phyloP scores from a whole-genome alignment of 2,113 vertebrate species.

The Chauna torquata region DNA sequence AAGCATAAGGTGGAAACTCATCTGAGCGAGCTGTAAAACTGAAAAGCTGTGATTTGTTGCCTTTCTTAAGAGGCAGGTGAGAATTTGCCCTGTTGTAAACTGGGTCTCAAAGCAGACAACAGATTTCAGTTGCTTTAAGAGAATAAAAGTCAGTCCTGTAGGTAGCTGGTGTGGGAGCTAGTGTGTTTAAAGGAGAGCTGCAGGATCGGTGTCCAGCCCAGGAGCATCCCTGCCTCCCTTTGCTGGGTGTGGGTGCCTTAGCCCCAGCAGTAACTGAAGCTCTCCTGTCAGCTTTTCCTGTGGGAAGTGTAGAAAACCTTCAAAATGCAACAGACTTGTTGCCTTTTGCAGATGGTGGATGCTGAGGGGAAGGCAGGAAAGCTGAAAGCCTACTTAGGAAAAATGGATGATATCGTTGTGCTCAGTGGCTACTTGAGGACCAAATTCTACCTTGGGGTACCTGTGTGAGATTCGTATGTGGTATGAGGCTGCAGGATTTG shows the following conservation, averaged over 20 bases:
- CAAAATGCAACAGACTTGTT: not conserved
- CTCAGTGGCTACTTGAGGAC: not conserved
- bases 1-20: not conserved
- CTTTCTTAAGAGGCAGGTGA: not conserved
- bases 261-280: not conserved
- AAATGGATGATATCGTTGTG: not conserved
- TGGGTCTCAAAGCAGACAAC: not conserved
- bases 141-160: not conserved
- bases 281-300: not conserved
- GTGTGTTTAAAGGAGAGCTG: not conserved
- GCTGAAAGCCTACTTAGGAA: not conserved
- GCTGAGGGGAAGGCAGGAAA: not conserved
- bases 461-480: not conserved
- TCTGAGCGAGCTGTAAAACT: not conserved
- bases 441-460: not conserved
- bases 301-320: not conserved
- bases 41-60: not conserved
- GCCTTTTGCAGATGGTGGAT: not conserved
- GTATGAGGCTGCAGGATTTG: not conserved
- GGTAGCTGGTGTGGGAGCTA: not conserved
- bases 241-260: not conserved
- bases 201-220: not conserved
- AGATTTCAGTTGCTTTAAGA: not conserved
- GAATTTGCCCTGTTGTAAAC: not conserved
- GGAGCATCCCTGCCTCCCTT: not conserved